Evolutionary conservation across 2,113 vertebrate species (phyloP).

Genomic region (Pterophyllum scalare): DNA sequence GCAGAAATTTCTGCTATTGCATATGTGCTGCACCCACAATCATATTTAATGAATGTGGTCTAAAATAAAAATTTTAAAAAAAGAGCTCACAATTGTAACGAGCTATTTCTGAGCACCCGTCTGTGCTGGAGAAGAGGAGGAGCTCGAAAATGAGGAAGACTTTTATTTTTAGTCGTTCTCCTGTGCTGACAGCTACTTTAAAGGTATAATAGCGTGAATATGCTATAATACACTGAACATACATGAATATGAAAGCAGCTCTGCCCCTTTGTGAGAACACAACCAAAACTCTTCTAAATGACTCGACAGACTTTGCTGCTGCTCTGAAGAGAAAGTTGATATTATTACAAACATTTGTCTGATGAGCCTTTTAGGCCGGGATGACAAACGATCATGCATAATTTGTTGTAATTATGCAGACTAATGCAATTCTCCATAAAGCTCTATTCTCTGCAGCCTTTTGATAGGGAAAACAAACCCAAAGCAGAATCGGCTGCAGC

Average conservation of each 20-base stretch:
- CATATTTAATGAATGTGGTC: constrained; percentile 49
- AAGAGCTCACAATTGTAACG: background rate
- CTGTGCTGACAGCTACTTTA: background rate
- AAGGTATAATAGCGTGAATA: background rate
- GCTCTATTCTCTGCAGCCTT: constrained; percentile 62
- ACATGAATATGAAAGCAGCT: background rate
- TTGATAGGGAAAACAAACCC: constrained; percentile 69
- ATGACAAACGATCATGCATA: constrained; percentile 68
- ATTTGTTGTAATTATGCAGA: constrained; percentile 77
- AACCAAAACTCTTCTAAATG: constrained; percentile 6
- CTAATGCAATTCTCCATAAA: constrained; percentile 57
- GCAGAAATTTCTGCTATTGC: constrained; percentile 36
- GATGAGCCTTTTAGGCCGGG: constrained; percentile 64
- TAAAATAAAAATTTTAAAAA: constrained; percentile 32
- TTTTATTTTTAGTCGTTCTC: background rate
- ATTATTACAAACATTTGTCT: constrained; percentile 69
- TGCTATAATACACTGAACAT: background rate
- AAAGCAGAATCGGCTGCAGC: constrained; percentile 45
- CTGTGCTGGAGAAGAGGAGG: background rate
- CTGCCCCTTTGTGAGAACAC: background rate
- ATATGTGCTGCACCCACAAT: constrained; percentile 23
- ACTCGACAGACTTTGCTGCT: constrained; percentile 41
- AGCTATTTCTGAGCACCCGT: background rate
- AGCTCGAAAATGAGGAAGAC: background rate
- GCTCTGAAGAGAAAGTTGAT: constrained; percentile 37